Percentiles rank a stretch among this genome's conserved stretches.
Conservation (phyloP, 1,140 invertebrate species). For the Scaptomyza hsui region DNA sequence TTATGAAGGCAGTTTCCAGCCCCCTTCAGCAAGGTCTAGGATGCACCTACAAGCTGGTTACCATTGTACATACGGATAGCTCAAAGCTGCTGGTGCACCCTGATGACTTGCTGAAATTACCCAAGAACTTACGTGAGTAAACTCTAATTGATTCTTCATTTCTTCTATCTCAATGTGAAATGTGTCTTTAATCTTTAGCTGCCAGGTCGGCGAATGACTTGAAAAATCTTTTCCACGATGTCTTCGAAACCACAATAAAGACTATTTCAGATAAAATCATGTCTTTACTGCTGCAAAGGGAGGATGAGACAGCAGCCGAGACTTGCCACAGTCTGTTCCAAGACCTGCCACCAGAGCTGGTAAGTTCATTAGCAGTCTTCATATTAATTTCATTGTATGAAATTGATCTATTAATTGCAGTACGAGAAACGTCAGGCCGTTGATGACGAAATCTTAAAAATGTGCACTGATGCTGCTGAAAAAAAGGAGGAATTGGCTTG, state of each 20-base stretch:
- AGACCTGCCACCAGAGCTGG: slow-evolving; percentile 18
- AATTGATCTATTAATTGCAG: background rate
- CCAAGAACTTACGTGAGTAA: slow-evolving; percentile 59
- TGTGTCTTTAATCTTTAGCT: slow-evolving; percentile 24
- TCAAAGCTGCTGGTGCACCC: slow-evolving; percentile 45
- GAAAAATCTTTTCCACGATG: slow-evolving; percentile 19
- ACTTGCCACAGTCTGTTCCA: background rate
- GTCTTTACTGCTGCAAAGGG: background rate
- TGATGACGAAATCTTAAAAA: background rate
- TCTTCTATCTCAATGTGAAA: background rate
- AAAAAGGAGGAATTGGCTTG: background rate
- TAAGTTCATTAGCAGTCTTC: background rate
- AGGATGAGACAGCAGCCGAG: background rate
- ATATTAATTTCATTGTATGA: background rate
- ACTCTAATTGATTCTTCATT: background rate
- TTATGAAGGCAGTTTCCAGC: slow-evolving; percentile 34
- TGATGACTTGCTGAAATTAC: slow-evolving; percentile 39
- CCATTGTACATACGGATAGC: slow-evolving; percentile 35
- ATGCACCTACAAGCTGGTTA: slow-evolving; percentile 52
- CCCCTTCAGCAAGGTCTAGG: background rate
- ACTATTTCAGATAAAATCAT: slow-evolving; percentile 22
- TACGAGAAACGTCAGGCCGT: background rate
- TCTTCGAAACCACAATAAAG: slow-evolving; percentile 7
- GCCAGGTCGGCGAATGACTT: slow-evolving; percentile 41
- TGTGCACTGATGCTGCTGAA: background rate